phyloP scores from a whole-genome alignment of 2,113 vertebrate genomes.

The Dromas ardeola region DNA sequence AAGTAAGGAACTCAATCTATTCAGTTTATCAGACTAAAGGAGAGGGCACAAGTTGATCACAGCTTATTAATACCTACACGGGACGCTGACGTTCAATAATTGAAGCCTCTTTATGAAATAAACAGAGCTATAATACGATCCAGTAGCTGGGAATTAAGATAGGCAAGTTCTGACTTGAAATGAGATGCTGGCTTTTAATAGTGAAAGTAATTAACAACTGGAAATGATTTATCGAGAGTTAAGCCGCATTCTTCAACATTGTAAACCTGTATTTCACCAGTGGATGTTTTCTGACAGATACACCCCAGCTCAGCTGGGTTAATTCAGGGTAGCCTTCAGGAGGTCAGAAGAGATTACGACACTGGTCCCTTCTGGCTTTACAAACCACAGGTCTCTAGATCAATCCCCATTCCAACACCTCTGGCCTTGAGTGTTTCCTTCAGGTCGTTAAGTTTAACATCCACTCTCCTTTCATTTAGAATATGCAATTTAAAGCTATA shows the following conservation, averaged over 20 bases:
- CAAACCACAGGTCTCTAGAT: background rate
- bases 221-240: background rate
- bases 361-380: background rate
- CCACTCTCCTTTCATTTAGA: slow-evolving; percentile 63
- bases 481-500: slow-evolving; percentile 60
- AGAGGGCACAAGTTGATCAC: background rate
- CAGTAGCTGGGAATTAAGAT: background rate
- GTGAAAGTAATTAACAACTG: slow-evolving; percentile 21
- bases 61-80: background rate
- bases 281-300: background rate
- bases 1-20: background rate
- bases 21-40: background rate
- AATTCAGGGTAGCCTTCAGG: background rate
- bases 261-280: background rate
- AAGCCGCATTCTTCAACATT: accelerated
- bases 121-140: background rate
- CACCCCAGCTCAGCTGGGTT: background rate
- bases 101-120: background rate
- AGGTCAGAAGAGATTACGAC: background rate
- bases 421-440: slow-evolving; percentile 39
- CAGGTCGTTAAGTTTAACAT: slow-evolving; percentile 63
- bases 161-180: background rate
- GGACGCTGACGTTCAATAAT: background rate
- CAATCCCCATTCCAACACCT: background rate
- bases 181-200: background rate